These are phyloP conservation scores for Polietes domitor DNA, from an alignment of 2,888 invertebrate genomes.

Conservation along the genomic window DNA sequence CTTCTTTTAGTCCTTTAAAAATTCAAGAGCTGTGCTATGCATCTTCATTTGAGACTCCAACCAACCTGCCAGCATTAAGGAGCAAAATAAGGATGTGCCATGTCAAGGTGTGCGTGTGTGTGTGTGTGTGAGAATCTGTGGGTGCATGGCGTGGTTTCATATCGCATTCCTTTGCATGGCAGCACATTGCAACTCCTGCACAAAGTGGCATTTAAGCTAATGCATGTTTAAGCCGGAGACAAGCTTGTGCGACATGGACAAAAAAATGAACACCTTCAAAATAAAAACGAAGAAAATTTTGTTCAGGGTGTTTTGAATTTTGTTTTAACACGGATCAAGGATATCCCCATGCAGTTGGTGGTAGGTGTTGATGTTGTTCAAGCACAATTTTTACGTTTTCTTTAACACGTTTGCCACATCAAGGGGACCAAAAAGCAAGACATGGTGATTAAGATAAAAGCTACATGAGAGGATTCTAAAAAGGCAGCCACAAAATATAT, in stretches of 20 bases:
- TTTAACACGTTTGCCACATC: conserved; percentile 44
- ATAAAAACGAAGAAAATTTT: conserved; percentile 16
- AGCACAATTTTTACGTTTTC: conserved; percentile 4
- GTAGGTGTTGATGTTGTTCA: background rate
- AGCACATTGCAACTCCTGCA: conserved; percentile 41
- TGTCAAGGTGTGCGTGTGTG: conserved; percentile 54
- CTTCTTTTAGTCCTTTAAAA: background rate
- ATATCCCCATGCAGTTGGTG: conserved; percentile 26
- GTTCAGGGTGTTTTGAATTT: background rate
- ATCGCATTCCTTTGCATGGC: conserved; percentile 10
- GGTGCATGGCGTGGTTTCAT: conserved; percentile 30
- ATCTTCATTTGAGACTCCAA: background rate
- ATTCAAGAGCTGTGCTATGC: conserved; percentile 11
- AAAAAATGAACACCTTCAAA: background rate
- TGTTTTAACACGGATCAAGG: background rate
- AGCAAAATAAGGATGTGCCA: conserved; percentile 31
- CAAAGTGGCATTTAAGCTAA: conserved; percentile 65
- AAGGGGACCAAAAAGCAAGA: conserved; percentile 19
- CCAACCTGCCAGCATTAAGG: background rate
- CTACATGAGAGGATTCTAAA: background rate
- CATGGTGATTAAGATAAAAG: conserved; percentile 48
- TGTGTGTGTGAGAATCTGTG: too few species aligned
- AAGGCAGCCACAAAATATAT: too few species aligned
- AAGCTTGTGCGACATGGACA: conserved; percentile 19
- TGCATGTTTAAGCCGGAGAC: conserved; percentile 61